Percentiles rank a stretch among this genome's conserved stretches.
phyloP scores from a whole-genome alignment of 1,140 invertebrate species.

The Phymastichus coffea region DNA sequence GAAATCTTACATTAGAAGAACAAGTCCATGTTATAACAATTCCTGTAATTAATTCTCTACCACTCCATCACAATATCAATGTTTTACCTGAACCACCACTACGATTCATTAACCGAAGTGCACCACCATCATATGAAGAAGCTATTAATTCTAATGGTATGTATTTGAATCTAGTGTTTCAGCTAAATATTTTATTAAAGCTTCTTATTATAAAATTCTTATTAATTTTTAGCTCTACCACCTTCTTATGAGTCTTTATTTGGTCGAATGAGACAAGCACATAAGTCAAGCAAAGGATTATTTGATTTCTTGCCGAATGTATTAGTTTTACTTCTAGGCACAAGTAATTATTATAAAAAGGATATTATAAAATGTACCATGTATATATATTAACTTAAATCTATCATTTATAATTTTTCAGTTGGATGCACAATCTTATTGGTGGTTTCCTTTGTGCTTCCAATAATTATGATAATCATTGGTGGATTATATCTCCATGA shows the following conservation, averaged over 20 bases:
- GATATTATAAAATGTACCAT: too few species aligned
- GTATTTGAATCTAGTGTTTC: not conserved
- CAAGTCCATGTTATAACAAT: constrained; percentile 29
- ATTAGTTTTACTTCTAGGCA: constrained; percentile 63
- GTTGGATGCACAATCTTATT: constrained; percentile 67
- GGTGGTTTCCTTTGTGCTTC: constrained; percentile 64
- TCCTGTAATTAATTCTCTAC: constrained; percentile 37
- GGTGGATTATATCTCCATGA: constrained; percentile 66
- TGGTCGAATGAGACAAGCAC: constrained; percentile 64
- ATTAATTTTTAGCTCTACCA: constrained; percentile 57
- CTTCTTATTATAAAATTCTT: not conserved
- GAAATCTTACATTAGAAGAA: too few species aligned
- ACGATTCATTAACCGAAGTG: constrained; percentile 41
- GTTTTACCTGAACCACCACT: constrained; percentile 37
- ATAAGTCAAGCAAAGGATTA: constrained; percentile 61
- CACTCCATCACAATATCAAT: constrained; percentile 46
- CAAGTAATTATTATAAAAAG: constrained; percentile 54
- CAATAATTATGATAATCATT: constrained; percentile 67
- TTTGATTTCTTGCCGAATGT: constrained; percentile 67
- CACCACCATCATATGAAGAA: constrained; percentile 61
- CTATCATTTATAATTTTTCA: constrained; percentile 54
- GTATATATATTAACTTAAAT: too few species aligned
- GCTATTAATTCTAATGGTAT: constrained; percentile 62
- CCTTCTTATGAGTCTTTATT: constrained; percentile 71
- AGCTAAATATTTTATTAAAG: not conserved